phyloP scores from a whole-genome alignment of 2,113 vertebrate species.

The Garra rufa region DNA sequence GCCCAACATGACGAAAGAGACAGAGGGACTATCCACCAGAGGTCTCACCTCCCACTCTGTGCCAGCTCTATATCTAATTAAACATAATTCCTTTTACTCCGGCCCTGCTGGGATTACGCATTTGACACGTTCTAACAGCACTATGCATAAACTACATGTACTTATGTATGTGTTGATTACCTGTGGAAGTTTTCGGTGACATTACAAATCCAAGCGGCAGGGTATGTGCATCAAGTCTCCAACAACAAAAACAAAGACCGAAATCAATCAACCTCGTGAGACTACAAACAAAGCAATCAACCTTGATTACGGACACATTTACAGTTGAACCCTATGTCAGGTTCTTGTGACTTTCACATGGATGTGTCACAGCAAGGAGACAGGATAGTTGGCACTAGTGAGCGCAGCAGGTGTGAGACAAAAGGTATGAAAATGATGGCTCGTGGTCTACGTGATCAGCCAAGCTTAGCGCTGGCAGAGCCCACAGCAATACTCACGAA shows the following conservation, averaged over 20 bases:
- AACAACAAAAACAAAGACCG: neutral
- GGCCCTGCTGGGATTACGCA: slow-evolving; percentile 11
- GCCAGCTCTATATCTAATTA: slow-evolving; percentile 55
- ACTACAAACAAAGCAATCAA: neutral
- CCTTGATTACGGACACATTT: slow-evolving; percentile 5
- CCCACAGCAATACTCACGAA: slow-evolving; percentile 58
- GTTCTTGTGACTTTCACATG: slow-evolving; percentile 1
- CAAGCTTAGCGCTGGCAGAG: slow-evolving; percentile 42
- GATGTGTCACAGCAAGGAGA: neutral
- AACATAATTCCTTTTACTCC: slow-evolving; percentile 44
- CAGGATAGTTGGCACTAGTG: slow-evolving; percentile 9
- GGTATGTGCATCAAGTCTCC: no score
- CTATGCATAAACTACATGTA: neutral
- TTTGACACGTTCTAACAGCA: slow-evolving; percentile 7
- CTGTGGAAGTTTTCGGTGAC: neutral
- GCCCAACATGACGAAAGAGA: slow-evolving; percentile 56
- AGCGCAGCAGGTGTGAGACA: slow-evolving; percentile 30
- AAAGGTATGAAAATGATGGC: slow-evolving; percentile 27
- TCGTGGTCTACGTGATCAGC: slow-evolving; percentile 40
- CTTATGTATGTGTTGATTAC: slow-evolving; percentile 12
- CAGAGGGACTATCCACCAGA: slow-evolving; percentile 58
- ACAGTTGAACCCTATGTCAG: neutral
- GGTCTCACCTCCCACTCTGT: slow-evolving; percentile 54
- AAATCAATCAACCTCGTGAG: neutral
- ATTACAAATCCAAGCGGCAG: neutral